phyloP scores from a whole-genome alignment of 2,113 vertebrate genomes.

The Mesitornis unicolor region DNA sequence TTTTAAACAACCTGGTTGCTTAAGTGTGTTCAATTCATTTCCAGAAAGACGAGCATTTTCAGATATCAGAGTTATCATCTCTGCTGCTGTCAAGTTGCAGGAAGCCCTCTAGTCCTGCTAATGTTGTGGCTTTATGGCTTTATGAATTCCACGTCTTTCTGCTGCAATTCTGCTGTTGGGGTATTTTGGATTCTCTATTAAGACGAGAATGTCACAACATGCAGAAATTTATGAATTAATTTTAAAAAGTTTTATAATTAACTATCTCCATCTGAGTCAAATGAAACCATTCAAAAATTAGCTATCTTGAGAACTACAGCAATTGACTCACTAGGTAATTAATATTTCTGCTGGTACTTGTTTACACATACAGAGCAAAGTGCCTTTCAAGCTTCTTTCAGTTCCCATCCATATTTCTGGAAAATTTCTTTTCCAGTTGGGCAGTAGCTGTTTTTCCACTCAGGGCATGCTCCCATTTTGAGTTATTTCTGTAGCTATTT shows the following conservation, averaged over 20 bases:
- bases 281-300: not conserved
- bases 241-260: not conserved
- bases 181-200: not conserved
- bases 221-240: not conserved
- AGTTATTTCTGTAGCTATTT: not conserved
- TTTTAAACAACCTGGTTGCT: not conserved
- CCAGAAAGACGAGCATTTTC: not conserved
- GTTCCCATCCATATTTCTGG: not conserved
- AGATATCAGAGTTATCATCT: not conserved
- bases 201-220: not conserved
- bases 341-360: not conserved
- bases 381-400: not conserved
- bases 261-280: not conserved
- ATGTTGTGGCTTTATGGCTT: accelerated
- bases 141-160: not conserved
- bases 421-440: not conserved
- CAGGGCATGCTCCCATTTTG: not conserved
- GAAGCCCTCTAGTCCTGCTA: not conserved
- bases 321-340: not conserved
- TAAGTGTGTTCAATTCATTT: not conserved
- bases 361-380: not conserved
- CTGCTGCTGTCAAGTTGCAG: not conserved
- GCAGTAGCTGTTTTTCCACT: not conserved
- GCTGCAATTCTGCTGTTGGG: not conserved
- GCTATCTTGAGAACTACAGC: not conserved